Evolutionary conservation across 2,113 vertebrate genomes (phyloP), one percentile per base, ranked within the genome.

Genomic region (Amphiprion ocellaris): DNA sequence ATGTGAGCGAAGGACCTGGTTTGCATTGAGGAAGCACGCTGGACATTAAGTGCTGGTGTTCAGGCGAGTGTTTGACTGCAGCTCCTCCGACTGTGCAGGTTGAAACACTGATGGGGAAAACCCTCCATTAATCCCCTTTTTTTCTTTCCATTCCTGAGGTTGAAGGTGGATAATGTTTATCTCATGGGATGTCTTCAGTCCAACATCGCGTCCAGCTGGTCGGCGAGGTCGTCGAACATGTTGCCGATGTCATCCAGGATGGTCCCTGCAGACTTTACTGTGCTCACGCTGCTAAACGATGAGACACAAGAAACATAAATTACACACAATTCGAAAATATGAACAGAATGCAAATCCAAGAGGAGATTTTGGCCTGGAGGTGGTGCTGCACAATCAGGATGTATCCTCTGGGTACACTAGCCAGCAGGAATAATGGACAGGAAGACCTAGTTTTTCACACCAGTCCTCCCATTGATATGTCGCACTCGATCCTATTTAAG

Each of bases 241-340:
- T 96, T 99, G 80, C 97, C 98, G 78, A 99, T 99, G 92, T 99
- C 97, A 44, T 98, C 97, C 83, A 99, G 92, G 72, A 99, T 98
- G 92, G 96, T 98, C 75, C 96, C 96, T 30, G 97, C 92, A 0
- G 95, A 96, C 62, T 92, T 92, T 15, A 84, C 59, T 0, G 93
- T 73, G 77, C 85, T 23, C 0, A 87, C 75, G 47, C 74, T 84
- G 0, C 93, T 92, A 15, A 26, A 54, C 4, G 14, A 55, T 4
- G 19, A 63, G 4, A 76, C 24, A 55, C 24, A 56, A 44, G 17
- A 4, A 33, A 21, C 0, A 37, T 3, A 21, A 5, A 21, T 49
- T 26, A n/a, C 2, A 44, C 41, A 44, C 41, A 44, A 9, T 37
- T 2, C 33, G 30, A 44, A 44, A 44, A 44, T 44, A 15, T 44